These are phyloP conservation scores for Prinia subflava DNA, from an alignment of 2,113 vertebrate species.

Conservation along the genomic window DNA sequence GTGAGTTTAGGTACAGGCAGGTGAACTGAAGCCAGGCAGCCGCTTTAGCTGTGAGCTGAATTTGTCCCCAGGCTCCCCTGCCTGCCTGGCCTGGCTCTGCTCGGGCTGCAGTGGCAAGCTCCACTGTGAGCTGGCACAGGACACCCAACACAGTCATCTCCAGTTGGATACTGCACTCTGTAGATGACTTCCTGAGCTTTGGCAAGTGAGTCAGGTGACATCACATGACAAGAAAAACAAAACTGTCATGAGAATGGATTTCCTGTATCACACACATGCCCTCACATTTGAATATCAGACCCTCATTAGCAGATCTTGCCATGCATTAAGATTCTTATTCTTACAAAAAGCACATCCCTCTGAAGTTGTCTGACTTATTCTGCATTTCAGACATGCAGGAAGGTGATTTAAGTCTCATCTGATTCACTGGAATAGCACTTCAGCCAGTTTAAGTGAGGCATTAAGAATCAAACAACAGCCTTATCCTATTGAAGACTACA, in stretches of 20 bases:
- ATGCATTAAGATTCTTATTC: background rate
- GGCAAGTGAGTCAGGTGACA: background rate
- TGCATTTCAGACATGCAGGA: background rate
- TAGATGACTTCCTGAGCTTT: background rate
- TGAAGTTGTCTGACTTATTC: background rate
- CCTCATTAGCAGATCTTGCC: background rate
- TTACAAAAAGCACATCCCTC: background rate
- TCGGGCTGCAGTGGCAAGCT: background rate
- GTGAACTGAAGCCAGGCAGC: background rate
- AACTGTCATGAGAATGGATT: background rate
- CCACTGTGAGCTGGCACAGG: background rate
- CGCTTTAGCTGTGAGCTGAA: background rate
- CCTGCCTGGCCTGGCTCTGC: background rate
- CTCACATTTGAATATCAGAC: background rate
- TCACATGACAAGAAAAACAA: background rate
- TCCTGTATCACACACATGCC: background rate
- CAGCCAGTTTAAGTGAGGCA: background rate
- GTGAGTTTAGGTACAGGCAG: background rate
- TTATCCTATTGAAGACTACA: background rate
- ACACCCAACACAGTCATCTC: background rate
- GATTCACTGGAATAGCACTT: background rate
- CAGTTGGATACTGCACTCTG: fast-evolving
- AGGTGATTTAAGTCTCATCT: background rate
- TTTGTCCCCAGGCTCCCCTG: background rate
- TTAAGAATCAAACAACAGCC: background rate